These are phyloP conservation scores for Shargacucullia verbasci DNA, from an alignment of 2,888 invertebrate species.

Conservation along the genomic window DNA sequence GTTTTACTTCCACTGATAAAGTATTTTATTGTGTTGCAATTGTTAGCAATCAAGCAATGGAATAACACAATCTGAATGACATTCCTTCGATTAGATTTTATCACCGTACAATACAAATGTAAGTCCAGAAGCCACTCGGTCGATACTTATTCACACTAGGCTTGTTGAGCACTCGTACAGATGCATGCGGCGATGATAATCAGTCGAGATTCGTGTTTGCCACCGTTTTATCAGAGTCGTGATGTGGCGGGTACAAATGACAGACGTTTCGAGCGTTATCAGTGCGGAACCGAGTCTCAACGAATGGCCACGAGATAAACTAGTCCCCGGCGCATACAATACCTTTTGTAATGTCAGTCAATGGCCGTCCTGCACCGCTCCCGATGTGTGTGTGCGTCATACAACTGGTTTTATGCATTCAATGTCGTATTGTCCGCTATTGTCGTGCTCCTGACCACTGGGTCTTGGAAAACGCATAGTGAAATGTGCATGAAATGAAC, in stretches of 20 bases:
- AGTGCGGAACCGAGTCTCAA: constrained; percentile 80
- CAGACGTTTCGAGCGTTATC: constrained; percentile 74
- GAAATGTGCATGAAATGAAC: constrained; percentile 66
- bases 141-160: constrained; percentile 7
- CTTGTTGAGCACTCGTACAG: not conserved
- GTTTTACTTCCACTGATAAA: constrained; percentile 9
- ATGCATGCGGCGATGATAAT: constrained; percentile 7
- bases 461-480: constrained; percentile 69
- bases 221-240: constrained; percentile 36
- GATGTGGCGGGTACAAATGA: constrained; percentile 54
- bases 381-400: constrained; percentile 64
- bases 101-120: constrained; percentile 4
- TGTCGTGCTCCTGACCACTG: constrained; percentile 70
- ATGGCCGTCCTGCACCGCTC: constrained; percentile 67
- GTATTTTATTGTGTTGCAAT: constrained; percentile 1
- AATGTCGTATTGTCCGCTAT: constrained; percentile 71
- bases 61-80: constrained; percentile 25
- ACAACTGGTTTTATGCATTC: constrained; percentile 79
- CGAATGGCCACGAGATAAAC: constrained; percentile 80
- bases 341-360: constrained; percentile 82
- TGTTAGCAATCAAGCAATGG: constrained; percentile 3
- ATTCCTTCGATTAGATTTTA: constrained; percentile 16
- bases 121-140: constrained; percentile 5
- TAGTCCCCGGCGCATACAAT: constrained; percentile 78
- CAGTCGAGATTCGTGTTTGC: constrained; percentile 20